Conservation (phyloP, 1,140 invertebrate genomes). For the Cephus cinctus region DNA sequence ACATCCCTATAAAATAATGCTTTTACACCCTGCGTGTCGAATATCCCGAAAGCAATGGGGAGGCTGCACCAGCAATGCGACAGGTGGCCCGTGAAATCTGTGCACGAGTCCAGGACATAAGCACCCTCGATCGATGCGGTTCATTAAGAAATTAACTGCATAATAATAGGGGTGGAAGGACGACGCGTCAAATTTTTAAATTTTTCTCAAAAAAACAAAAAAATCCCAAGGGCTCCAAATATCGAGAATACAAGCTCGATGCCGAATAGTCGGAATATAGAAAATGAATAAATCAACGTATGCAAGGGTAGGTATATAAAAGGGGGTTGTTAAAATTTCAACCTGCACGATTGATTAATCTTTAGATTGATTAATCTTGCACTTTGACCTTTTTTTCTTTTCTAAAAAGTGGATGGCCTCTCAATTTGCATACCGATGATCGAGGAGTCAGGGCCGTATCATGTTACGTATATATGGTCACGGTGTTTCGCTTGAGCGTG, state of each 20-base stretch:
- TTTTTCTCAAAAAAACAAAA: too few species aligned
- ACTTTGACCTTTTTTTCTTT: not conserved
- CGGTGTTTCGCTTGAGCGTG: constrained; percentile 5
- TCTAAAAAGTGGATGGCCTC: constrained; percentile 9
- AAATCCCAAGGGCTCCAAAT: too few species aligned
- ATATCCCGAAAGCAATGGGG: constrained; percentile 40
- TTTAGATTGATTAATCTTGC: too few species aligned
- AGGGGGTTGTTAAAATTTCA: too few species aligned
- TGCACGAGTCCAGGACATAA: constrained; percentile 39
- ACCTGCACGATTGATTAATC: too few species aligned
- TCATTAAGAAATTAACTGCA: constrained; percentile 49
- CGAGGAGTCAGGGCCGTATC: constrained; percentile 19
- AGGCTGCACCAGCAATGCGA: constrained; percentile 39
- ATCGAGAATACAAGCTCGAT: too few species aligned
- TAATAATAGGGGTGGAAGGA: constrained; percentile 23
- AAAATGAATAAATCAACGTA: too few species aligned
- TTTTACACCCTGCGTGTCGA: constrained; percentile 47
- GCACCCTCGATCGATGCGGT: constrained; percentile 35
- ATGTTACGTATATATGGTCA: constrained; percentile 13
- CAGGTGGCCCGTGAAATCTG: constrained; percentile 57
- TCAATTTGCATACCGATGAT: constrained; percentile 39
- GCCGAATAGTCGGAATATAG: too few species aligned
- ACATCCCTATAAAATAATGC: constrained; percentile 42
- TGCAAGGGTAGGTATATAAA: too few species aligned
- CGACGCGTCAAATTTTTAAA: too few species aligned